Conservation (phyloP, 1,140 invertebrate species). For the Drosophila dunni region DNA sequence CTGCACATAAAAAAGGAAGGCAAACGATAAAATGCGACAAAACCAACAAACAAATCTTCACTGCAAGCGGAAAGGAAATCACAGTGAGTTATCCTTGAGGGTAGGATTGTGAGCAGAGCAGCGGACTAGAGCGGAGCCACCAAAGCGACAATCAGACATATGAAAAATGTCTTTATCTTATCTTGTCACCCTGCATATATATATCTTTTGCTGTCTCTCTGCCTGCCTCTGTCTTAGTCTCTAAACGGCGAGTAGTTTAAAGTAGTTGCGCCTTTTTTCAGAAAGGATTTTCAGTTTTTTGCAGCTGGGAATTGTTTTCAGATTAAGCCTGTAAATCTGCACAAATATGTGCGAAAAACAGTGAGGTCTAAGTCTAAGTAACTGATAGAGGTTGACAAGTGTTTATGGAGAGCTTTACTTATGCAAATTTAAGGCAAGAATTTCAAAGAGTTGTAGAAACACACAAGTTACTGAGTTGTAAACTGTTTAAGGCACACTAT, state of each 20-base stretch:
- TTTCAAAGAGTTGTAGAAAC: background rate
- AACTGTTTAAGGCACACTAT: too few relatives aligned
- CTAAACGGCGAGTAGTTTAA: slow-evolving; percentile 34
- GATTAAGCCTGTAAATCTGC: slow-evolving; percentile 8
- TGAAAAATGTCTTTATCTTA: slow-evolving; percentile 74
- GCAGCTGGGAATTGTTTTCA: slow-evolving; percentile 22
- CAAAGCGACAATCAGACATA: slow-evolving; percentile 46
- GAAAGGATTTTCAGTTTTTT: slow-evolving; percentile 30
- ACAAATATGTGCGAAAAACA: background rate
- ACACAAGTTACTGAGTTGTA: too few relatives aligned
- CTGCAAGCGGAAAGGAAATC: slow-evolving; percentile 27
- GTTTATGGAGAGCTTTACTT: background rate
- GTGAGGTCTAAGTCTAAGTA: slow-evolving; percentile 1
- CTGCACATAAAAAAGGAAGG: slow-evolving; percentile 68
- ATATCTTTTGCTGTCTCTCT: background rate
- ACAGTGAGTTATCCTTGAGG: slow-evolving; percentile 47
- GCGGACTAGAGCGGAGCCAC: slow-evolving; percentile 17
- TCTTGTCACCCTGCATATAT: background rate
- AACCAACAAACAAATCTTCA: slow-evolving; percentile 52
- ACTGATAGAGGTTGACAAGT: slow-evolving; percentile 8
- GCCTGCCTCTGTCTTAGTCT: background rate
- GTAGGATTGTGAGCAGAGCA: background rate
- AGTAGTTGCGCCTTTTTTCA: slow-evolving; percentile 24
- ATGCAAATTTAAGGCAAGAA: background rate
- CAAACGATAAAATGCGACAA: slow-evolving; percentile 78